phyloP scores from a whole-genome alignment of 1,140 invertebrate genomes.

The Drosophila dunni region DNA sequence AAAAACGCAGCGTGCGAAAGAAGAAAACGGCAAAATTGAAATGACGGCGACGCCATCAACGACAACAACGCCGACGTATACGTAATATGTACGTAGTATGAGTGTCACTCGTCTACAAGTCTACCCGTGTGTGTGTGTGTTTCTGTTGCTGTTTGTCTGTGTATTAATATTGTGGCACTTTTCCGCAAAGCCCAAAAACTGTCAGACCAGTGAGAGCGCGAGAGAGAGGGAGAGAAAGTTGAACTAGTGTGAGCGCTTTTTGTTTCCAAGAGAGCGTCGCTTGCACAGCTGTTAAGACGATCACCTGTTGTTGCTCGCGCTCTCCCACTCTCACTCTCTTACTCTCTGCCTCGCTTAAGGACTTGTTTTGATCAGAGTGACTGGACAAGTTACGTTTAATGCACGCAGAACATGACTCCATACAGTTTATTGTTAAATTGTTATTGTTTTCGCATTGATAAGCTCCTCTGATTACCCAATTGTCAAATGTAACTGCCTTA shows the following conservation, averaged over 20 bases:
- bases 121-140: conserved; percentile 9
- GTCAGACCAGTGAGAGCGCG: conserved; percentile 40
- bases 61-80: conserved; percentile 59
- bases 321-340: conserved; percentile 20
- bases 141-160: conserved; percentile 12
- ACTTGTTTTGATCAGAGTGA: conserved; percentile 14
- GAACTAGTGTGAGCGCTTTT: conserved; percentile 33
- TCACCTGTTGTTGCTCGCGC: conserved; percentile 56
- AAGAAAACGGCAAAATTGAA: conserved; percentile 66
- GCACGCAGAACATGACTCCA: conserved; percentile 20
- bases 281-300: conserved; percentile 52
- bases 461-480: conserved; percentile 30
- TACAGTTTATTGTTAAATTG: conserved; percentile 15
- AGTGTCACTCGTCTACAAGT: conserved; percentile 1
- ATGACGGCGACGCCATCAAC: conserved; percentile 36
- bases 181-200: conserved; percentile 73
- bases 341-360: conserved; percentile 32
- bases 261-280: conserved; percentile 15
- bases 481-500: conserved; percentile 45
- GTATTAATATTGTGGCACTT: conserved; percentile 48
- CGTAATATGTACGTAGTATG: conserved; percentile 53
- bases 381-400: conserved; percentile 9
- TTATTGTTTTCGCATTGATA: conserved; percentile 32
- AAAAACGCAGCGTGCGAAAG: conserved; percentile 63
- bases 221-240: conserved; percentile 20